Base-by-base conservation (phyloP, 2,113 vertebrate species). In the Stigmatopora nigra region DNA sequence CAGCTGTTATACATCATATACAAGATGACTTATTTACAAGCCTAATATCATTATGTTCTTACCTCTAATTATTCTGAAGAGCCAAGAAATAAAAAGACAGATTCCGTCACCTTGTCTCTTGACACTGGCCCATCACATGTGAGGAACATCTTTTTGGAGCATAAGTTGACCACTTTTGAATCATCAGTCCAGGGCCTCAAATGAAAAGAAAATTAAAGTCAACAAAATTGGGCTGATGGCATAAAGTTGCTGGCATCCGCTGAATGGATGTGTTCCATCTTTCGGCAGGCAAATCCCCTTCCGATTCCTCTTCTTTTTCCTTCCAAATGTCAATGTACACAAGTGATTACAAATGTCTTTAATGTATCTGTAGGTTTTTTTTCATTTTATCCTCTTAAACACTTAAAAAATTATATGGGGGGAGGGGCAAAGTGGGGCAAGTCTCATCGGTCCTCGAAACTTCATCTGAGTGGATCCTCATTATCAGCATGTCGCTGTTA, bases 271-370 rank as follows among this genome's bases (percentile, higher is more conserved):
- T 68, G 63, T 88, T 92, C 90, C 91, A 92, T 95, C 93, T 93
- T 97, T 94, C 96, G 94, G 94, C 94, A 93, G 94, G 92, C 90
- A 92, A 92, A 91, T 92, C 88, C 93, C 91, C 91, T 91, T 91
- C 91, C 91, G 84, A 86, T 90, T 90, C 90, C 91, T 77, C 91
- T 91, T 91, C 90, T 91, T 78, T 82, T 76, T 80, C 35, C 71
- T 61, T 81, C 67, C 75, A 65, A 65, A 71, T 73, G 63, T 75
- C 72, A 75, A 52, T 80, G 69, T 83, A 79, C 77, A 75, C 58
- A 63, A 74, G 65, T 77, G 72, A 81, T 82, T 88, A 92, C 70
- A 84, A 84, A 82, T 20, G 56, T 82, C 68, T 61, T 67, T 71
- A 65, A 83, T 70, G 71, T 61, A 82, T 75, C 81, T 65, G 68